Percentiles rank a stretch among this genome's conserved stretches.
Conservation (phyloP, 30 jellyfish, hydroid and myxozoan species). For the Turritopsis dohrnii region DNA sequence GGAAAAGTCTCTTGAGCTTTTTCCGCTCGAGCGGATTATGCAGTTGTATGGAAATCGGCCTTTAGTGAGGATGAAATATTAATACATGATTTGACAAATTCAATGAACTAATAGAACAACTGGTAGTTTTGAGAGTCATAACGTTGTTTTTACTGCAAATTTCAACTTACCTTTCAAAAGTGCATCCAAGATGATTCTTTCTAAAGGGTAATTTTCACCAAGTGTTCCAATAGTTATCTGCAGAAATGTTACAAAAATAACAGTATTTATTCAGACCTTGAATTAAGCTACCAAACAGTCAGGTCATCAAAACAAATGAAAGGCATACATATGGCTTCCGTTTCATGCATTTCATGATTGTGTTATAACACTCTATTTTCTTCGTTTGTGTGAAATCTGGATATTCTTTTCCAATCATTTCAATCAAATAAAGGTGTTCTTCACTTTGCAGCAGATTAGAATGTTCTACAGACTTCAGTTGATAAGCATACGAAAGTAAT, state of each 20-base stretch:
- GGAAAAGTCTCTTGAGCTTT: too few species aligned
- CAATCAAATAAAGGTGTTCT: constrained; percentile 4
- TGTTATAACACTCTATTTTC: background rate
- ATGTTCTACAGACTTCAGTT: background rate
- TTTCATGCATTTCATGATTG: constrained; percentile 3
- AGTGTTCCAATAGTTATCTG: background rate
- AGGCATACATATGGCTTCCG: background rate
- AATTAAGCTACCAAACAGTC: too few species aligned
- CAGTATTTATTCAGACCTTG: background rate
- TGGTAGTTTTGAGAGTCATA: too few species aligned
- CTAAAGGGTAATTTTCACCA: background rate
- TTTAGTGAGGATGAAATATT: too few species aligned
- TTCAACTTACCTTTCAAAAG: constrained; percentile 3
- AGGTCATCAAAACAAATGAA: background rate
- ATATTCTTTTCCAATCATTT: constrained; percentile 1
- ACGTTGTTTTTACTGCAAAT: too few species aligned
- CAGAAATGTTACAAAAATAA: background rate
- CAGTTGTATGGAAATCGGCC: too few species aligned
- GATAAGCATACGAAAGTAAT: background rate
- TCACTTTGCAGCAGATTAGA: background rate
- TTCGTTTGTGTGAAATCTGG: constrained; percentile 2
- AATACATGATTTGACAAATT: too few species aligned
- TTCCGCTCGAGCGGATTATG: too few species aligned
- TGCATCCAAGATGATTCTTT: constrained; percentile 1
- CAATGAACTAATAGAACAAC: too few species aligned